These are phyloP conservation scores for Ephialtes manifestator DNA, from an alignment of 2,888 invertebrate genomes.

Conservation along the genomic window DNA sequence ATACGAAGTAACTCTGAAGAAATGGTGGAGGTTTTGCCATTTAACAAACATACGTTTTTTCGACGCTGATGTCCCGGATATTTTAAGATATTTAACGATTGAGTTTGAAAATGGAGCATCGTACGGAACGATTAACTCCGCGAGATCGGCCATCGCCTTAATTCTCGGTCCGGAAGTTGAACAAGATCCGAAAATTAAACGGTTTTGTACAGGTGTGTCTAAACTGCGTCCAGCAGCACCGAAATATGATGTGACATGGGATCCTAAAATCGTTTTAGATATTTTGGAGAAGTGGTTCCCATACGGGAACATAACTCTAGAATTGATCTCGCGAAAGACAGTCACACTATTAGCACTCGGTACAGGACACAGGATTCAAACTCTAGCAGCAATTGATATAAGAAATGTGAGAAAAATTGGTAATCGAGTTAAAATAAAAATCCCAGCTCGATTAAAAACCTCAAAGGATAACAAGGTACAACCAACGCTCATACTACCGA, in stretches of 20 bases:
- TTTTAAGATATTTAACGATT: constrained; percentile 57
- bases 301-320: constrained; percentile 44
- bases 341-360: constrained; percentile 65
- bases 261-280: constrained; percentile 70
- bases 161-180: constrained; percentile 65
- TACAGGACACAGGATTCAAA: constrained; percentile 69
- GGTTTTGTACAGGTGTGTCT: constrained; percentile 70
- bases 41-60: constrained; percentile 30
- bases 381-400: constrained; percentile 56
- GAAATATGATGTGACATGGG: constrained; percentile 72
- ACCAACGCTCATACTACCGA: constrained; percentile 65
- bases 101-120: constrained; percentile 54
- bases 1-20: constrained; percentile 50
- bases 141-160: constrained; percentile 56
- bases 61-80: constrained; percentile 34
- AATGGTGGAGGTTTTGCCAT: constrained; percentile 58
- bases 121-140: constrained; percentile 61
- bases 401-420: constrained; percentile 44
- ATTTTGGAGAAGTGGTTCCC: constrained; percentile 58
- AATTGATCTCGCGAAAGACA: constrained; percentile 59
- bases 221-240: constrained; percentile 66
- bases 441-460: constrained; percentile 62
- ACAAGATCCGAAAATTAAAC: constrained; percentile 62
- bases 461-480: constrained; percentile 62
- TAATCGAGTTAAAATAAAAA: constrained; percentile 57